Percentiles rank a stretch among this genome's conserved stretches.
Conservation (phyloP, 1,140 invertebrate species). For the Drosophila arawakana region DNA sequence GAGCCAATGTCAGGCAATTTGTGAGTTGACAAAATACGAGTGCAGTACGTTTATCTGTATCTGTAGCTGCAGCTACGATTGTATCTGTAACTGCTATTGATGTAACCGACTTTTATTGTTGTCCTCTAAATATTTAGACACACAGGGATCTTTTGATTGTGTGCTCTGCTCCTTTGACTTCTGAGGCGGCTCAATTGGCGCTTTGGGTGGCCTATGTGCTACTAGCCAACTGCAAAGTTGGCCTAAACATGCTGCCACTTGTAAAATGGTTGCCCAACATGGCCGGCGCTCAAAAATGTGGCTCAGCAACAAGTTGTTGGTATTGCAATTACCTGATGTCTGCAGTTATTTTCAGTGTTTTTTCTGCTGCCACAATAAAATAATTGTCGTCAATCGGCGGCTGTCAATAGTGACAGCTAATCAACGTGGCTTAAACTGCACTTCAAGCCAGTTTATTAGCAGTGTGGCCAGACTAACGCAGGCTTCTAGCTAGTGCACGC, state of each 20-base stretch:
- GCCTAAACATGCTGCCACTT: constrained; percentile 73
- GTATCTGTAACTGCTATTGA: constrained; percentile 8
- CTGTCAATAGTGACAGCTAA: constrained; percentile 81
- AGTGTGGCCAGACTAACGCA: too few species aligned
- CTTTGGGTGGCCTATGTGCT: constrained; percentile 67
- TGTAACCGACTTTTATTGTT: constrained; percentile 40
- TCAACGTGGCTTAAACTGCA: constrained; percentile 41
- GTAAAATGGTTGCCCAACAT: constrained; percentile 73
- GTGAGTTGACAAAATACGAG: constrained; percentile 83
- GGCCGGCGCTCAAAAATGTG: constrained; percentile 51
- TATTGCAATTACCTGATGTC: constrained; percentile 19
- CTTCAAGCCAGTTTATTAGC: background rate
- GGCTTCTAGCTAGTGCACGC: background rate
- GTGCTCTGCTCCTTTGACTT: constrained; percentile 26
- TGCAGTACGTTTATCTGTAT: constrained; percentile 7
- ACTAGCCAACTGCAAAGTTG: constrained; percentile 33
- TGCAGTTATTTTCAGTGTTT: background rate
- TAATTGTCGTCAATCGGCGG: constrained; percentile 77
- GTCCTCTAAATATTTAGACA: constrained; percentile 75
- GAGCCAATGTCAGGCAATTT: constrained; percentile 64
- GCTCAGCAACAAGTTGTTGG: constrained; percentile 72
- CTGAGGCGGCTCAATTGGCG: constrained; percentile 54
- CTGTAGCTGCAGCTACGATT: constrained; percentile 4
- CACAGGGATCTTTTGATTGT: constrained; percentile 54
- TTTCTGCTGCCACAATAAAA: constrained; percentile 69